Base-by-base conservation (phyloP, 2,113 vertebrate species). In the Sebastes schlegelii region DNA sequence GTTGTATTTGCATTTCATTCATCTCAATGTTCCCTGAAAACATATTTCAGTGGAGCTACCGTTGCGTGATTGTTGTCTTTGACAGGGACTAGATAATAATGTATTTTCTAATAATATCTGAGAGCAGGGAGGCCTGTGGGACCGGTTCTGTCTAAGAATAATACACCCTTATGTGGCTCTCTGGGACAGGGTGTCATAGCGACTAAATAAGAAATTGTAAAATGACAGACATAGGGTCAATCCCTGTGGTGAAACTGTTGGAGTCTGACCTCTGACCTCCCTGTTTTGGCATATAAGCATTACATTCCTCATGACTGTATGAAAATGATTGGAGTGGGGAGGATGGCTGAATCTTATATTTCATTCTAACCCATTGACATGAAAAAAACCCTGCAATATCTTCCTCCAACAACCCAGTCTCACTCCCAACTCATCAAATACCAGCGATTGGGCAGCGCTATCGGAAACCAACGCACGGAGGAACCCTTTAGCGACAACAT, bases 41-140 rank as follows among this genome's bases (percentile, higher is more conserved):
- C 16, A 34, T 40, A 65, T 82, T 61, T 21, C 48, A 48, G n/a
- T 13, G 9, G 26, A 58, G 62, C 42, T 43, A n/a, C 13, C 51
- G 9, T 77, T 70, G 51, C 14, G 42, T 48, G 82, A 73, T 66
- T 17, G 46, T 67, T 52, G 34, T 66, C 16, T 71, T 46, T 42
- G 45, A 42, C 45, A 26, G 11, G 45, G 21, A 66, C 4, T 19
- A 74, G 57, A 42, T 46, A 66, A 52, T n/a, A 13, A 34, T 34
- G 34, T 8, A 55, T 84, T 74, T 74, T 63, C 40, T 67, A 5
- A 75, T 55, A 58, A 54, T 63, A 65, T 55, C 49, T 55, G 51
- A 46, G 40, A 63, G 42, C 16, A 10, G 21, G n/a, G 40, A 54
- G 16, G 9, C 9, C 14, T 61, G 55, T 34, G 14, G 9, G 26